A percentile compares a stretch with the other conserved stretches of the same genome.
Conservation (phyloP, 2,888 invertebrate genomes). For the Brachynemurus nebulosus region DNA sequence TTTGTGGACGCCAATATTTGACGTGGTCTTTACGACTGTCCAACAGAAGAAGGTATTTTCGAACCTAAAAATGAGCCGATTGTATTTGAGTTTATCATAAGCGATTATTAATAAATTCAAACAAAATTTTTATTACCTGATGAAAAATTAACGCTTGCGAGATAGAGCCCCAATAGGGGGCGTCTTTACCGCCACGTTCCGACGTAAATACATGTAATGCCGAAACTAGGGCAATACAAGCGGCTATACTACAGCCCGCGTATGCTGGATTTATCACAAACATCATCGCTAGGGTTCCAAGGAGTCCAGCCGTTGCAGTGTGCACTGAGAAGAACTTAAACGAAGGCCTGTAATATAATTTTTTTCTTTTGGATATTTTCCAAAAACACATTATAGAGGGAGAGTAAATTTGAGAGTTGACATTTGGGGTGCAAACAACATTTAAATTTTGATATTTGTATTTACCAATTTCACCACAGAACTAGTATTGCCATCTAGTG, state of each 20-base stretch:
- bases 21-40: conserved; percentile 97
- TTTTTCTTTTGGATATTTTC: too few relatives aligned
- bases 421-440: too few relatives aligned
- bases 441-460: too few relatives aligned
- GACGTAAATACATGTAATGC: conserved; percentile 83
- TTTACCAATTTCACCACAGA: too few relatives aligned
- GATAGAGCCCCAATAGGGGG: conserved; percentile 87
- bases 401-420: too few relatives aligned
- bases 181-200: conserved; percentile 50
- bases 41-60: conserved; percentile 89
- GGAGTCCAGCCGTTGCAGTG: conserved; percentile 73
- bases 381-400: too few relatives aligned
- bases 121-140: conserved; percentile 43
- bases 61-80: conserved; percentile 51
- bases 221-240: conserved; percentile 73
- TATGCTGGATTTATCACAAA: conserved; percentile 86
- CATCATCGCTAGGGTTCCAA: conserved; percentile 84
- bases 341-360: conserved; percentile 56
- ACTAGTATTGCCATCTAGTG: too few relatives aligned
- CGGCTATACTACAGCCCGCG: conserved; percentile 73
- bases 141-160: conserved; percentile 99
- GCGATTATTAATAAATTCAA: neutral
- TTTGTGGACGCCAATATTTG: conserved; percentile 98
- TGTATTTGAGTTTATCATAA: neutral
- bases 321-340: conserved; percentile 95